Evolutionary conservation across 92 coral and sea anemone genomes (phyloP).

Genomic region (Heliopora coerulea): DNA sequence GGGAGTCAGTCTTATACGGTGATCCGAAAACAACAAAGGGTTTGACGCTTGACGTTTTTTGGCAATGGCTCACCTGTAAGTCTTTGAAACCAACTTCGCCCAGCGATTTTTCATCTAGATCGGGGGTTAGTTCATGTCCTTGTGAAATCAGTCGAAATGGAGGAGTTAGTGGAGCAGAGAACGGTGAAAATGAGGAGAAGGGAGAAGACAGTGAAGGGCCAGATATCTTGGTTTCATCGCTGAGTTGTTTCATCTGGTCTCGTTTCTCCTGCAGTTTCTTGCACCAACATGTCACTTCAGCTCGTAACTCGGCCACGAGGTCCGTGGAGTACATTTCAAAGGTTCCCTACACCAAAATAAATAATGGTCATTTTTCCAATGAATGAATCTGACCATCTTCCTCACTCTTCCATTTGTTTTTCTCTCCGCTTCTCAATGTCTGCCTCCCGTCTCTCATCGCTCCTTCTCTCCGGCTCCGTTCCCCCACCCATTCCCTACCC

Average conservation of each 20-base stretch:
- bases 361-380: too few relatives aligned
- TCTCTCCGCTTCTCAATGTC: too few relatives aligned
- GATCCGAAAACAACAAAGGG: too few relatives aligned
- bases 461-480: too few relatives aligned
- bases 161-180: slow-evolving; percentile 84
- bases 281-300: slow-evolving; percentile 98
- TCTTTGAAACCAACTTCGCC: slow-evolving; percentile 99
- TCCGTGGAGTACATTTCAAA: slow-evolving; percentile 96
- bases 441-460: too few relatives aligned
- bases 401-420: too few relatives aligned
- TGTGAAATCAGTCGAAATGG: slow-evolving; percentile 97
- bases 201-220: slow-evolving; percentile 68
- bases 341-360: slow-evolving; percentile 64
- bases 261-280: slow-evolving; percentile 80
- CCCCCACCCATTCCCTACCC: too few relatives aligned
- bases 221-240: slow-evolving; percentile 30
- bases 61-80: slow-evolving; percentile 95
- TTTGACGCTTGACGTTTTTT: too few relatives aligned
- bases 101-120: slow-evolving; percentile 89
- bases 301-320: slow-evolving; percentile 93
- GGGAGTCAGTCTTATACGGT: too few relatives aligned
- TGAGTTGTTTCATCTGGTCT: slow-evolving; percentile 55
- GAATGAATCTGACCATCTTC: too few relatives aligned
- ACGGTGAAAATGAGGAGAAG: slow-evolving; percentile 60
- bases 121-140: slow-evolving; percentile 96